Base-by-base conservation (phyloP, 2,797 vertebrate genomes). In the Sebastes taczanowskii region DNA sequence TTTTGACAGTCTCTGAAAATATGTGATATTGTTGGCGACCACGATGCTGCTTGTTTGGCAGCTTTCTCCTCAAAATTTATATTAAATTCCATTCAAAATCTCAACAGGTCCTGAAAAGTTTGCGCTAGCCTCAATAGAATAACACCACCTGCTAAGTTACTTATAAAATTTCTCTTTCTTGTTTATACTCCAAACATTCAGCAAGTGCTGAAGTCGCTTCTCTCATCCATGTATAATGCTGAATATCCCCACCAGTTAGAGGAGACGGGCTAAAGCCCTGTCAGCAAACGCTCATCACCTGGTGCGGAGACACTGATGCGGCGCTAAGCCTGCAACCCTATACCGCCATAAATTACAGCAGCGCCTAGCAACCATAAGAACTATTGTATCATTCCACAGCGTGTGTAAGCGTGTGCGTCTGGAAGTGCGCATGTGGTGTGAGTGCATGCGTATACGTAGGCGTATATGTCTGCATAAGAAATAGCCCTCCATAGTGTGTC, bases 291-390 rank as follows among this genome's bases (percentile, higher is more conserved):
- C 73, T 91, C 78, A 78, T 92, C 84, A 84, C 80, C 89, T 90
- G 88, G 82, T 78, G 60, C 81, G 83, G 81, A 89, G 85, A 92
- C 84, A 90, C 73, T 84, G 82, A 76, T 81, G 74, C 62, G 32
- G 61, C 74, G n/a, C 81, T 88, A 85, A 89, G 83, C 82, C 78
- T 91, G 92, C 89, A 94, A 94, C 86, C 72, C 58, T 86, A 91
- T 88, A 86, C 83, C 74, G 22, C 71, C 86, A 74, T 90, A 87
- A 91, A 90, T 91, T 90, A 91, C 85, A 72, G 78, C 84, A 77
- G 81, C 74, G 23, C 88, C 86, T 86, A 90, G 92, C 88, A 91
- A 93, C 90, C 86, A 34, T 69, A 77, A 83, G 63, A 81, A 86
- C 83, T 82, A 89, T 85, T 88, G 86, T 88, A 80, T 85, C 67